These are phyloP conservation scores for Lepidothrix coronata DNA, from an alignment of 2,113 vertebrate species.

Conservation along the genomic window DNA sequence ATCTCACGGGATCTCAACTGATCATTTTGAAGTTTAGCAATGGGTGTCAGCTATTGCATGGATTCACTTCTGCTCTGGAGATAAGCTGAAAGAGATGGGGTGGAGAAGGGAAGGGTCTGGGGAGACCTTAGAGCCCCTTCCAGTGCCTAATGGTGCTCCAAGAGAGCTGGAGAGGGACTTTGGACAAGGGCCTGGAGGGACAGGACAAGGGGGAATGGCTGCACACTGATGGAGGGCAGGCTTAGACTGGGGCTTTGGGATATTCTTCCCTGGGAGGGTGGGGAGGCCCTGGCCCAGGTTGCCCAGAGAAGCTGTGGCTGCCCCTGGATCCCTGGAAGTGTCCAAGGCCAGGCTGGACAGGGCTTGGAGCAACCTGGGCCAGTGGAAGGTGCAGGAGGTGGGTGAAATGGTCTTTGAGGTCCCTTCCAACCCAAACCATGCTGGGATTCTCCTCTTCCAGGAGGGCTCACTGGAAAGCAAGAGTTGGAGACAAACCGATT, in stretches of 20 bases:
- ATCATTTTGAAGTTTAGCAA: background rate
- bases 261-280: background rate
- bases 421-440: background rate
- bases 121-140: background rate
- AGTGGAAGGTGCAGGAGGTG: background rate
- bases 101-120: background rate
- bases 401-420: no score
- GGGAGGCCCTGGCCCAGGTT: background rate
- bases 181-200: background rate
- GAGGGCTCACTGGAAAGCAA: background rate
- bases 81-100: background rate
- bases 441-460: background rate
- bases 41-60: background rate
- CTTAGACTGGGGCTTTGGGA: no score
- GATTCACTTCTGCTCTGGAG: background rate
- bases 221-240: background rate
- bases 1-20: background rate
- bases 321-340: background rate
- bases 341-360: accelerated
- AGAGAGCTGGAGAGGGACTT: background rate
- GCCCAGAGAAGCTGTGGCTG: background rate
- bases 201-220: background rate
- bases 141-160: background rate
- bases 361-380: background rate
- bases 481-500: background rate